Conservation (phyloP, 1,140 invertebrate species). For the Dreissena rostriformis region DNA sequence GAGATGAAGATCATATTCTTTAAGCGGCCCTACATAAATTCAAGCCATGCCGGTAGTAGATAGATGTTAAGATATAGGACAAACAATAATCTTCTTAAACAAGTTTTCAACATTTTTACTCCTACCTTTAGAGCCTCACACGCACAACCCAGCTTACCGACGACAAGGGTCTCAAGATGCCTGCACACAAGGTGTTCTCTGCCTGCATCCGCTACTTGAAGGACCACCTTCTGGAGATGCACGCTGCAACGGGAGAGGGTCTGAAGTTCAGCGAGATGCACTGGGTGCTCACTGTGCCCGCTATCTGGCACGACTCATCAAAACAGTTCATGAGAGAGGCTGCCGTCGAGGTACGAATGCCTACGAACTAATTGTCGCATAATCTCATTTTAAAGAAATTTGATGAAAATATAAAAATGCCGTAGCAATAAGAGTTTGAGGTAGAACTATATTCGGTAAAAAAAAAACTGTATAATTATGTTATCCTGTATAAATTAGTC, state of each 20-base stretch:
- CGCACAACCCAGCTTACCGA: conserved; percentile 12
- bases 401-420: no score
- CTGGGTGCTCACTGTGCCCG: conserved; percentile 51
- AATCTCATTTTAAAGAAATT: no score
- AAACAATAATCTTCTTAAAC: no score
- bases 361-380: background rate
- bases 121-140: conserved; percentile 20
- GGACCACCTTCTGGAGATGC: conserved; percentile 9
- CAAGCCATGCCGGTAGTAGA: no score
- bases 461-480: no score
- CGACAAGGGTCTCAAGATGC: conserved; percentile 36
- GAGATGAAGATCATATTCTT: no score
- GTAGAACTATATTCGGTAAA: no score
- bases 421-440: no score
- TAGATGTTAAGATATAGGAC: no score
- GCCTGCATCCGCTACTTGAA: conserved; percentile 42
- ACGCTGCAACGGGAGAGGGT: background rate
- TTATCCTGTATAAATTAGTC: no score
- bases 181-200: conserved; percentile 37
- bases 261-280: conserved; percentile 20
- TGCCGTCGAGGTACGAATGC: conserved; percentile 25
- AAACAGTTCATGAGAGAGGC: conserved; percentile 53
- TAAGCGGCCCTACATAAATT: no score
- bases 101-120: background rate
- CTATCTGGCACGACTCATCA: conserved; percentile 49